Evolutionary conservation across 64 coral and sea anemone species (phyloP).

Genomic region (Pocillopora verrucosa): DNA sequence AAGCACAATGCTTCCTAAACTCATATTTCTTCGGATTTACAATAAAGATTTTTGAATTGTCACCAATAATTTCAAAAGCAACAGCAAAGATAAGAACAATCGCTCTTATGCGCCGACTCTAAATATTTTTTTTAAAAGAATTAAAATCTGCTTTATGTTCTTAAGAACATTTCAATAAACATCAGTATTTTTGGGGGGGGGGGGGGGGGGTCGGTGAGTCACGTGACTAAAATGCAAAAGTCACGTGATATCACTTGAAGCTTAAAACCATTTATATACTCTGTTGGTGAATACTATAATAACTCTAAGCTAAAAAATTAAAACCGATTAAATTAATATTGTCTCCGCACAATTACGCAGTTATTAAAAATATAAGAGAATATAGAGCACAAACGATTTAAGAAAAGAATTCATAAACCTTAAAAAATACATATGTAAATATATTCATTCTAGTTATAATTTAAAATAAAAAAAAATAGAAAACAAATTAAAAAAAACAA

Average conservation of each 20-base stretch:
- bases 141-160: background rate
- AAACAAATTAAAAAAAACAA: no score
- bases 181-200: background rate
- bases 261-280: background rate
- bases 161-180: background rate
- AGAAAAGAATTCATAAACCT: no score
- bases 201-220: background rate
- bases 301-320: background rate
- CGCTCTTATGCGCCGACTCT: background rate
- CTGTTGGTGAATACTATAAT: background rate
- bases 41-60: background rate
- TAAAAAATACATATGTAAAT: no score
- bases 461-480: no score
- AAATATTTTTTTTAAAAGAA: background rate
- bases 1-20: background rate
- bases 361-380: no score
- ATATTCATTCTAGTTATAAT: no score
- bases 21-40: background rate
- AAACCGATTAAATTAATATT: no score
- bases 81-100: background rate
- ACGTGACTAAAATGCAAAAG: background rate
- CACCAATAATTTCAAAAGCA: background rate
- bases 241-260: background rate
- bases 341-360: no score
- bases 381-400: no score